Evolutionary conservation across 2,797 vertebrate genomes (phyloP).

Genomic region (Cirrhinus mrigala): DNA sequence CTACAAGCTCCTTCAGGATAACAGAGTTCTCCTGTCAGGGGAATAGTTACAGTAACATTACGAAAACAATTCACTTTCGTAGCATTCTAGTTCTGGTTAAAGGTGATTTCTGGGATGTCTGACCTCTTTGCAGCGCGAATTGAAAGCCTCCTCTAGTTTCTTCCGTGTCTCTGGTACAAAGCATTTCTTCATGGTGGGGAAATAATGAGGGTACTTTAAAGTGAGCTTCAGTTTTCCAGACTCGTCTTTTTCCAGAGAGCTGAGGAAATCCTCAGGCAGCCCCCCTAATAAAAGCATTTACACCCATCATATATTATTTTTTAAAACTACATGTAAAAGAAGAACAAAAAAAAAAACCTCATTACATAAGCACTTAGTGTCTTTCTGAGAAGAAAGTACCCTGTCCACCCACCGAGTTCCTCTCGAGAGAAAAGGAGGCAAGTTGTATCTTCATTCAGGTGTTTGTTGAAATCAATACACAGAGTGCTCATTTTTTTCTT

Average conservation of each 20-base stretch:
- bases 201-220: slow-evolving; percentile 96
- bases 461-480: slow-evolving; percentile 97
- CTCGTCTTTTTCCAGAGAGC: slow-evolving; percentile 87
- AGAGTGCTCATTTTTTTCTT: slow-evolving; percentile 93
- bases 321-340: not conserved
- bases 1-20: slow-evolving; percentile 92
- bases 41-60: slow-evolving; percentile 7
- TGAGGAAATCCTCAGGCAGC: slow-evolving; percentile 94
- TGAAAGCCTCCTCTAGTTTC: slow-evolving; percentile 92
- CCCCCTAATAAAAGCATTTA: slow-evolving; percentile 78
- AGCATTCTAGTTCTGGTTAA: not conserved
- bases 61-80: not conserved
- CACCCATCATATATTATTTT: not conserved
- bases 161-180: slow-evolving; percentile 88
- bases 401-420: slow-evolving; percentile 84
- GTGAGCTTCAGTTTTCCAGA: slow-evolving; percentile 90
- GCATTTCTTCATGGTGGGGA: slow-evolving; percentile 97
- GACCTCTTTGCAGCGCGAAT: slow-evolving; percentile 95
- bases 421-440: slow-evolving; percentile 85
- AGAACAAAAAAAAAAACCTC: not conserved
- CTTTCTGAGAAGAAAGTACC: slow-evolving; percentile 15
- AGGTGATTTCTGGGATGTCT: slow-evolving; percentile 17
- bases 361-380: not conserved
- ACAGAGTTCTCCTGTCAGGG: slow-evolving; percentile 85
- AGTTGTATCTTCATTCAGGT: slow-evolving; percentile 94